Base-by-base conservation (phyloP, 1,140 invertebrate genomes). In the Choristoneura fumiferana region DNA sequence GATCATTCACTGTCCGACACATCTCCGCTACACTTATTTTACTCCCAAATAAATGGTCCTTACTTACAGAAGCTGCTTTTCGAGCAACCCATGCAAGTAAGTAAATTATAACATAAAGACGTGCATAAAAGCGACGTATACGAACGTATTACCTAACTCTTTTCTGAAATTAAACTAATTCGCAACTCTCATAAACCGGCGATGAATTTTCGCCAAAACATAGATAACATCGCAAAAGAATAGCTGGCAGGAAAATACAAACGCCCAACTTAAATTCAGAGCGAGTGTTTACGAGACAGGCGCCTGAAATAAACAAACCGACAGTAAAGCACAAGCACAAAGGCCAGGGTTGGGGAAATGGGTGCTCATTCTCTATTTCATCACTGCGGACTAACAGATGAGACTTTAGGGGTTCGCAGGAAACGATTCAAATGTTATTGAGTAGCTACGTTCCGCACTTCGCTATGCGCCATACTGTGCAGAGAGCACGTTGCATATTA, bases 271-370 rank as follows among this genome's bases (percentile, higher is more conserved):
- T 78, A 79, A 82, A 79, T 82, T 82, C 79, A 78, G 80, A 79
- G 76, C 62, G 71, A 84, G 73, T 83, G 82, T 86, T 86, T 85
- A 86, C 76, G 81, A 86, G 78, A 61, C 77, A 76, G 69, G 65
- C 74, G 66, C 76, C 63, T 68, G 76, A 84, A 82, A 86, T 86
- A 84, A 87, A 87, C 77, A 82, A 83, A 82, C 81, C 80, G 68
- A 80, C 73, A 76, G 72, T 79, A 73, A 75, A 77, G 73, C 66
- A 78, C 76, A 75, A 77, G 73, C 66, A 78, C 76, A 80, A 83
- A 83, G 71, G 76, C 74, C 72, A 75, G 45, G 71, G 72, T 74
- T 78, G 72, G 61, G 67, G 69, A 77, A 85, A 78, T 78, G 69
- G 71, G 65, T 68, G 65, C 74, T 67, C 62, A 69, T 77, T 79